Base-by-base conservation (phyloP, 1,140 invertebrate species). In the Agrilus planipennis region DNA sequence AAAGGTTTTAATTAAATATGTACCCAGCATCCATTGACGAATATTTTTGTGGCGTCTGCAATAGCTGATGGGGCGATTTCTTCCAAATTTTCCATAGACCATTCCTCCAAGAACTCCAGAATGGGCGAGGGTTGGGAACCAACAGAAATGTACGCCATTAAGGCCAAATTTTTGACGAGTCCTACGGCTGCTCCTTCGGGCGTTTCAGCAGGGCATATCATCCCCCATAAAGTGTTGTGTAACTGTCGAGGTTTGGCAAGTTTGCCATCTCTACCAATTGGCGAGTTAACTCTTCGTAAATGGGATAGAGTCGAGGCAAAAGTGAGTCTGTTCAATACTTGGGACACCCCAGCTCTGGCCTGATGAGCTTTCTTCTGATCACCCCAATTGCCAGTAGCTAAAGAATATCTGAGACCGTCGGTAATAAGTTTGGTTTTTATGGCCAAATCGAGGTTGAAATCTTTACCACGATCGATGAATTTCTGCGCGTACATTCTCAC, bases 331-430 rank as follows among this genome's bases (percentile, higher is more conserved):
- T 95, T 95, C 63, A 95, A 84, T 60, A 60, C 90, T 72, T 93
- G 86, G 40, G 81, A 87, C 18, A 89, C 85, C 27, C 71, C 71
- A 51, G 54, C 57, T 45, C 57, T 38, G 12, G 58, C 60, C 67
- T 95, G 90, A 81, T 98, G 94, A 44, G 95, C 95, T 64, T 99
- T 99, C 63, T 98, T 99, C 66, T 99, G 95, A 63, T 99, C 95
- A 23, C 95, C 95, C 95, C 95, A 99, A 66, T 99, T 99, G 20
- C 95, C 95, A 25, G 95, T 99, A 53, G 95, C 94, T 46, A 99
- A 68, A 0, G 94, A 98, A 63, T 99, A 99, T 47, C 90, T 72
- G 16, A 99, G 68, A n/a, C 95, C 95, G 65, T 98, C 92, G 2
- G 94, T 98, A 37, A 99, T 98, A 27, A 96, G 91, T 60, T 92